phyloP scores from a whole-genome alignment of 2,113 vertebrate species.

The Sminthopsis crassicaudata region DNA sequence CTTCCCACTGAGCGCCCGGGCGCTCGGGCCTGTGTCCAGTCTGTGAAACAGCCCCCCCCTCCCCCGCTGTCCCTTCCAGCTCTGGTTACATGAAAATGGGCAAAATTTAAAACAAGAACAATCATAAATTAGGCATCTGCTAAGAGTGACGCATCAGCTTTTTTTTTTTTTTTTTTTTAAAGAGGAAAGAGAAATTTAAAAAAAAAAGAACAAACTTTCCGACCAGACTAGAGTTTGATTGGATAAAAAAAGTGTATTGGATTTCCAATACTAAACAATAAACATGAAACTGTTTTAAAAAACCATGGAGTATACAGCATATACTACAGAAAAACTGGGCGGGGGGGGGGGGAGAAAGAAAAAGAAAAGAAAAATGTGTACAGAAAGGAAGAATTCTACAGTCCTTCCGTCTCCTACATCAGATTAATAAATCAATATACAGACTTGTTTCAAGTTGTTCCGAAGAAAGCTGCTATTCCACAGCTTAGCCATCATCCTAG shows the following conservation, averaged over 20 bases:
- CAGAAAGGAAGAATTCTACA: constrained; percentile 91
- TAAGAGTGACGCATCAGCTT: not conserved
- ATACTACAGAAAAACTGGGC: constrained; percentile 91
- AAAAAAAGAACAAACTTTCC: constrained; percentile 77
- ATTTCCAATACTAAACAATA: constrained; percentile 89
- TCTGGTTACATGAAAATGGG: not conserved
- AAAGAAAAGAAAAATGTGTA: constrained; percentile 87
- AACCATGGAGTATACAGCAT: constrained; percentile 96
- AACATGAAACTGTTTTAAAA: constrained; percentile 90
- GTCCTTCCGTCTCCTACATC: constrained; percentile 84
- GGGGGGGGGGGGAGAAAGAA: constrained; percentile 64
- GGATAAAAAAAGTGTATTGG: constrained; percentile 91
- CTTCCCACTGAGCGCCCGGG: not conserved
- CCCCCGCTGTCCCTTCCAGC: not conserved
- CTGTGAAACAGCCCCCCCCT: too few relatives aligned
- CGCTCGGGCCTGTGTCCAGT: not conserved
- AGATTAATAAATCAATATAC: constrained; percentile 83
- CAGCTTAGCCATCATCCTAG: constrained; percentile 90
- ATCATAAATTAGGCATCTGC: not conserved
- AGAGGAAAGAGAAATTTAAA: constrained; percentile 15
- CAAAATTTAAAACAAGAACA: too few relatives aligned
- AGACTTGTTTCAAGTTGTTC: constrained; percentile 66
- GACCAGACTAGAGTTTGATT: constrained; percentile 81
- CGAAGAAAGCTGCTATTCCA: constrained; percentile 86
- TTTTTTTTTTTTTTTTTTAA: constrained; percentile 38